Conservation (phyloP, 2,888 invertebrate species). For the Hirtodrosophila duncani region DNA sequence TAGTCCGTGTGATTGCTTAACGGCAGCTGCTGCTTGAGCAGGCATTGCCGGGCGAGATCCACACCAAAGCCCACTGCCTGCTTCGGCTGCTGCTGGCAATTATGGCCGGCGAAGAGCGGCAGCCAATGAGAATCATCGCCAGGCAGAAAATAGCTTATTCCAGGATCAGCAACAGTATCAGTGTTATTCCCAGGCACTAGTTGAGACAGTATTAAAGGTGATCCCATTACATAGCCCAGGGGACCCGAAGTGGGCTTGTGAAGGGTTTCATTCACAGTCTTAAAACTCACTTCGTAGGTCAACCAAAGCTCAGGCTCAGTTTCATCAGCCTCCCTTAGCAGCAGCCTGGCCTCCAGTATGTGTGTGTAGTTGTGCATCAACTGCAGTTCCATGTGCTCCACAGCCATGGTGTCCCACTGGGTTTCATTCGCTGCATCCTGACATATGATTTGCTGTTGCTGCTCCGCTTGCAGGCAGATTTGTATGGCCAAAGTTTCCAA, state of each 20-base stretch:
- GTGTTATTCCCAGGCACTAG: conserved; percentile 52
- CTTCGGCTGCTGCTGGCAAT: too few species aligned
- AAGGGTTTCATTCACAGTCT: conserved; percentile 3
- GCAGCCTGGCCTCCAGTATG: conserved; percentile 32
- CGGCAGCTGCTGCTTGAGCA: conserved; percentile 48
- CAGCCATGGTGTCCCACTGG: conserved; percentile 23
- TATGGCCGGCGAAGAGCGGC: conserved; percentile 35
- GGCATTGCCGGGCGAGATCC: conserved; percentile 65
- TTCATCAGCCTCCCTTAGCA: conserved; percentile 16
- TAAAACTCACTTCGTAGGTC: conserved; percentile 54
- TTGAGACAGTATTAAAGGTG: conserved; percentile 66
- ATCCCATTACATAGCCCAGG: conserved; percentile 69
- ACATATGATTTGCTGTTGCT: conserved; percentile 15
- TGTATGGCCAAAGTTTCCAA: conserved; percentile 24
- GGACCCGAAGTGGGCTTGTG: conserved; percentile 61
- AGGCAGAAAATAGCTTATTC: conserved; percentile 65
- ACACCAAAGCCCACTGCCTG: conserved; percentile 68
- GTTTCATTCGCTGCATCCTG: conserved; percentile 32
- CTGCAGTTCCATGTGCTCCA: conserved; percentile 38
- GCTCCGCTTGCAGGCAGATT: conserved; percentile 30
- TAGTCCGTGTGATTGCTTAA: conserved; percentile 73
- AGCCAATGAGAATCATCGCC: conserved; percentile 35
- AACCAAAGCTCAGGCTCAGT: conserved; percentile 53
- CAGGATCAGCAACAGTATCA: conserved; percentile 37
- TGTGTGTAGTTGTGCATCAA: conserved; percentile 59